phyloP scores from a whole-genome alignment of 2,113 vertebrate species.

The Delphinus delphis region DNA sequence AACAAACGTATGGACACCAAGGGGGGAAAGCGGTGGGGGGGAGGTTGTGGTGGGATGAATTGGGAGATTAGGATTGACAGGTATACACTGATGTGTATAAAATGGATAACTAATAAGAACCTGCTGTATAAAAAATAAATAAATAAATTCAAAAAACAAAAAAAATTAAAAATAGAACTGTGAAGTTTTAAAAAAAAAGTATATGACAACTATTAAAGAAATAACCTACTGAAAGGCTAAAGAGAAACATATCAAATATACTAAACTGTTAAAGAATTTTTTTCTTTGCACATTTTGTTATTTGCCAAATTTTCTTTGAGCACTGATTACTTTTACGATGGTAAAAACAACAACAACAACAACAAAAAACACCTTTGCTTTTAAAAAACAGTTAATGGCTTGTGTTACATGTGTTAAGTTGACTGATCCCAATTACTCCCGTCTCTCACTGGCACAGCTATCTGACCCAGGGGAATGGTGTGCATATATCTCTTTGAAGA shows the following conservation, averaged over 20 bases:
- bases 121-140: too few species aligned
- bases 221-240: background rate
- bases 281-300: background rate
- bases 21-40: too few species aligned
- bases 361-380: background rate
- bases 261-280: background rate
- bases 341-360: background rate
- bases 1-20: too few species aligned
- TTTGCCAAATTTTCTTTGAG: slow-evolving; percentile 1
- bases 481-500: slow-evolving; percentile 59
- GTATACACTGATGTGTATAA: too few species aligned
- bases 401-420: background rate
- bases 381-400: background rate
- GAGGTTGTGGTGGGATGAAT: too few species aligned
- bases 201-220: slow-evolving; percentile 9
- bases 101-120: too few species aligned
- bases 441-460: background rate
- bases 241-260: slow-evolving; percentile 34
- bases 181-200: background rate
- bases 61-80: too few species aligned
- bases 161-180: too few species aligned
- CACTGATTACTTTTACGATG: background rate
- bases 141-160: too few species aligned
- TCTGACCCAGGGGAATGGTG: background rate
- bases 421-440: background rate